Evolutionary conservation across 1,140 invertebrate species (phyloP).

Genomic region (Metopolophium dirhodum): DNA sequence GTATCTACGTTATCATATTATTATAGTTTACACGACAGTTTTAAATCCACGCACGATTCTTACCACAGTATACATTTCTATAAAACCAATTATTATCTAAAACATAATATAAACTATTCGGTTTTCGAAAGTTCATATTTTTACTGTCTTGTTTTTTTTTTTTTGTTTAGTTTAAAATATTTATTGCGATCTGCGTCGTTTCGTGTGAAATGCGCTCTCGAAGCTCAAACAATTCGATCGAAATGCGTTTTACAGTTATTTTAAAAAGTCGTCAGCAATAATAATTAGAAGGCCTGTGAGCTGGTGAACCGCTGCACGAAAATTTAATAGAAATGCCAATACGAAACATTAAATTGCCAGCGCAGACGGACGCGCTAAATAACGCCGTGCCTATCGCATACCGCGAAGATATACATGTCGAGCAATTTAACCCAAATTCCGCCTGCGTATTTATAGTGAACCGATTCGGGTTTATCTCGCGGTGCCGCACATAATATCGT

Average conservation of each 20-base stretch:
- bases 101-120: not conserved
- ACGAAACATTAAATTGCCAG: not conserved
- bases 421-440: slow-evolving; percentile 19
- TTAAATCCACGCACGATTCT: too few relatives aligned
- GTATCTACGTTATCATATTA: too few relatives aligned
- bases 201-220: too few relatives aligned
- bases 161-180: not conserved
- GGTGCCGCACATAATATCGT: not conserved
- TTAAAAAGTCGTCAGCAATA: not conserved
- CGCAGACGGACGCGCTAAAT: not conserved
- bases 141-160: too few relatives aligned
- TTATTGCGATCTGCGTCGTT: not conserved
- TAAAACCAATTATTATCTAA: not conserved
- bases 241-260: not conserved
- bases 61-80: too few relatives aligned
- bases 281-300: not conserved
- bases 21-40: too few relatives aligned
- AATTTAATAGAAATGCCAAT: not conserved
- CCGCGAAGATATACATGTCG: not conserved
- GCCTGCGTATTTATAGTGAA: not conserved
- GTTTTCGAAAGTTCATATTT: not conserved
- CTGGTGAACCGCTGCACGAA: not conserved
- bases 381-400: not conserved
- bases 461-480: not conserved
- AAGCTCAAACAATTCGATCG: too few relatives aligned